These are phyloP conservation scores for Lepisosteus oculatus DNA, from an alignment of 2,113 vertebrate genomes.

Conservation along the genomic window DNA sequence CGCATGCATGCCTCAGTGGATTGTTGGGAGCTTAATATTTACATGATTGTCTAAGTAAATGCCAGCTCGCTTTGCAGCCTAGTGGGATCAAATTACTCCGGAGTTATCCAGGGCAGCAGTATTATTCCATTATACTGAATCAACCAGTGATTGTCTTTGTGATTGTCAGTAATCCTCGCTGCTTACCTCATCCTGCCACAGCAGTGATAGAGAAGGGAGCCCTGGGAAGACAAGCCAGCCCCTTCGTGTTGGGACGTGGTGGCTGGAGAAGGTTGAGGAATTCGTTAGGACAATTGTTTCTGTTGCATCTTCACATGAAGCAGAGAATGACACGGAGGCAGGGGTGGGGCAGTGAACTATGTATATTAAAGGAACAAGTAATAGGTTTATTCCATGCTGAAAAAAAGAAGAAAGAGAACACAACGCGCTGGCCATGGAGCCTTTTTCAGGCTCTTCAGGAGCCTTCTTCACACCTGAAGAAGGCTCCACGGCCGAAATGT, in stretches of 20 bases:
- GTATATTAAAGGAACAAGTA: too few species aligned
- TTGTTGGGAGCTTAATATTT: slow-evolving; percentile 51
- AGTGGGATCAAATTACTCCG: slow-evolving; percentile 35
- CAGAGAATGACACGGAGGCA: too few species aligned
- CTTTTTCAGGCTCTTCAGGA: too few species aligned
- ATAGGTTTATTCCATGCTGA: too few species aligned
- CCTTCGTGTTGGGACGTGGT: slow-evolving; percentile 37
- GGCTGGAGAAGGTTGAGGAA: slow-evolving; percentile 40
- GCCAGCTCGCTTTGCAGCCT: slow-evolving; percentile 27
- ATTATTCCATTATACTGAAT: slow-evolving; percentile 44
- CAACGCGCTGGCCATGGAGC: too few species aligned
- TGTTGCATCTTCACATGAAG: too few species aligned
- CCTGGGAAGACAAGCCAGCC: neutral
- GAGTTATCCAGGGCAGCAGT: slow-evolving; percentile 35
- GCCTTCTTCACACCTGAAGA: too few species aligned
- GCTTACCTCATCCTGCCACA: slow-evolving; percentile 25
- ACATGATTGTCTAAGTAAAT: slow-evolving; percentile 52
- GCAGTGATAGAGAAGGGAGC: slow-evolving; percentile 39
- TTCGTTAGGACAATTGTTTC: slow-evolving; percentile 29
- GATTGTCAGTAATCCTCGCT: slow-evolving; percentile 39
- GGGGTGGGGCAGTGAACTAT: too few species aligned
- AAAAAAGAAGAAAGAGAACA: too few species aligned
- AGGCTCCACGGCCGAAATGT: too few species aligned
- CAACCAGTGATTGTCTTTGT: slow-evolving; percentile 25
- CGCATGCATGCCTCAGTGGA: slow-evolving; percentile 49